These are phyloP conservation scores for Bombus huntii DNA, from an alignment of 1,140 invertebrate species.

Conservation along the genomic window DNA sequence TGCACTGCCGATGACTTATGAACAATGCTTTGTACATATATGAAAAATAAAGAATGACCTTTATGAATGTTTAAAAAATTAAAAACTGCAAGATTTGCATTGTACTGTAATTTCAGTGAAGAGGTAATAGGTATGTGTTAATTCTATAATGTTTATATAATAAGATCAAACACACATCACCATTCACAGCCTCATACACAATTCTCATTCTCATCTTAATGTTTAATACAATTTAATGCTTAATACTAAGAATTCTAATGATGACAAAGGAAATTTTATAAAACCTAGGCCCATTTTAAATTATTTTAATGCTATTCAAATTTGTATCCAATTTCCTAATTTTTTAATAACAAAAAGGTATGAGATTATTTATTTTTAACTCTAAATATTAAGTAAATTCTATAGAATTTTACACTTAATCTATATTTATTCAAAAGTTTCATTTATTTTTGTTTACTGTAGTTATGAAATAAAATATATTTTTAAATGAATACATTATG, in stretches of 20 bases:
- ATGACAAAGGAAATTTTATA: slow-evolving; percentile 55
- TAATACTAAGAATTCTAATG: slow-evolving; percentile 57
- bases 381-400: slow-evolving; percentile 7
- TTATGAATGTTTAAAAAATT: slow-evolving; percentile 36
- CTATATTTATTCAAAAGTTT: background rate
- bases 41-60: slow-evolving; percentile 34
- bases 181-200: slow-evolving; percentile 68
- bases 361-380: slow-evolving; percentile 1
- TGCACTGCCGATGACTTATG: slow-evolving; percentile 3
- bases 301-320: slow-evolving; percentile 55
- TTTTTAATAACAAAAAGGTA: background rate
- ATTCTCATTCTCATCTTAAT: slow-evolving; percentile 65
- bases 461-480: background rate
- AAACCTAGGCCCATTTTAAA: slow-evolving; percentile 64
- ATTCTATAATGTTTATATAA: slow-evolving; percentile 72
- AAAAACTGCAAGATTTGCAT: slow-evolving; percentile 58
- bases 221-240: slow-evolving; percentile 63
- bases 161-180: slow-evolving; percentile 74
- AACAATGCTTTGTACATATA: slow-evolving; percentile 25
- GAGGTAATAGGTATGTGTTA: slow-evolving; percentile 73
- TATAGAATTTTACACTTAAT: background rate
- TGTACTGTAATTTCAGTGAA: slow-evolving; percentile 78
- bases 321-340: slow-evolving; percentile 55
- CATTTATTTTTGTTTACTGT: background rate
- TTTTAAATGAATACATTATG: background rate